Evolutionary conservation across 2,113 vertebrate species (phyloP).

Genomic region (Ptilorrhoa leucosticta): DNA sequence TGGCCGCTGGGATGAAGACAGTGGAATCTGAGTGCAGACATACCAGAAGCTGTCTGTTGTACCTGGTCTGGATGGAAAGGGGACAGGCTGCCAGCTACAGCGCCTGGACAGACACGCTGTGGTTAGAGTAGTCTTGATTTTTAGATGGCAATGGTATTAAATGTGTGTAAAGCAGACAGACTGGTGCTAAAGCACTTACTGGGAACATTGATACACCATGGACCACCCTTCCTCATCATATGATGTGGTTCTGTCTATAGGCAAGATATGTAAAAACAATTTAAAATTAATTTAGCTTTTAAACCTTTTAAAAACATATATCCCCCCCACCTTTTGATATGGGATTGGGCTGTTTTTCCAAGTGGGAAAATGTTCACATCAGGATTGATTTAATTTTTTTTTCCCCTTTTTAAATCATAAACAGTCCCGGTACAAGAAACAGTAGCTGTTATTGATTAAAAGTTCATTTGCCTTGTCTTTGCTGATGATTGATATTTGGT

Average conservation of each 20-base stretch:
- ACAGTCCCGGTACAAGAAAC: conserved; percentile 76
- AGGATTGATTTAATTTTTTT: conserved; percentile 73
- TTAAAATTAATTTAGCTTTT: conserved; percentile 66
- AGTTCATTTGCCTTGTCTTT: conserved; percentile 75
- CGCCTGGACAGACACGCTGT: background rate
- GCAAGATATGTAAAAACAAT: conserved; percentile 60
- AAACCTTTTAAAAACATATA: conserved; percentile 56
- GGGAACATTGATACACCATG: conserved; percentile 1
- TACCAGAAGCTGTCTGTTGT: background rate
- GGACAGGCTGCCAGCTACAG: background rate
- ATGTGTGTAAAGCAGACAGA: conserved; percentile 44
- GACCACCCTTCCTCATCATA: conserved; percentile 23
- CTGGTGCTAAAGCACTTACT: conserved; percentile 32
- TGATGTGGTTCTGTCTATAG: conserved; percentile 42
- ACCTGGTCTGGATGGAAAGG: conserved; percentile 9
- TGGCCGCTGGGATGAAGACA: background rate
- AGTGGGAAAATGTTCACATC: conserved; percentile 74
- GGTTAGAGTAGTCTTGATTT: conserved; percentile 15
- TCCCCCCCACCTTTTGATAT: conserved; percentile 48
- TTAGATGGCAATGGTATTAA: background rate
- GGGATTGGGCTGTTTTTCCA: conserved; percentile 60
- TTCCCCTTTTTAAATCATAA: conserved; percentile 73
- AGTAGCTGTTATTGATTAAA: conserved; percentile 82
- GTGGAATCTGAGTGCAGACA: background rate
- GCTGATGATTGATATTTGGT: conserved; percentile 73